A percentile compares a stretch with the other conserved stretches of the same genome.
These are phyloP conservation scores for Rhinogobio ventralis DNA, from an alignment of 2,797 vertebrate genomes.

Conservation along the genomic window DNA sequence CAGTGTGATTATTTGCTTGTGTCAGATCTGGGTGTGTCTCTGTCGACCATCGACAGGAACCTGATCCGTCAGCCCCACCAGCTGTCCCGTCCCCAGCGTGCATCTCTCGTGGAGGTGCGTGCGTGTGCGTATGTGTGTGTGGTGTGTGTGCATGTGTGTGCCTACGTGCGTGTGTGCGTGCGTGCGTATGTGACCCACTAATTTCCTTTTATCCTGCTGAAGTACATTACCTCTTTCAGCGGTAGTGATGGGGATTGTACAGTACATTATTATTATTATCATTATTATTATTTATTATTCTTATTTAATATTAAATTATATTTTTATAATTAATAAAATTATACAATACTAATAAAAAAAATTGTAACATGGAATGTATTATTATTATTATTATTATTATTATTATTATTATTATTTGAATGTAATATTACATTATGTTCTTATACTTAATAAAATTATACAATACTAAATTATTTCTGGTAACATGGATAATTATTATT, in stretches of 20 bases:
- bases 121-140: neutral
- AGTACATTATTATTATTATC: neutral
- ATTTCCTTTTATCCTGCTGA: neutral
- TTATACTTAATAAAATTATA: neutral
- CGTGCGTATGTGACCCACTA: neutral
- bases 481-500: neutral
- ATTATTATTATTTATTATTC: neutral
- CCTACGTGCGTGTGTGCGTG: neutral
- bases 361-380: neutral
- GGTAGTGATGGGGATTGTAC: neutral
- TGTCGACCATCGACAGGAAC: conserved; percentile 58
- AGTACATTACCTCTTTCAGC: neutral
- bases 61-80: conserved; percentile 67
- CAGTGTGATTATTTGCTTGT: conserved; percentile 75
- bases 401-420: neutral
- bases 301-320: neutral
- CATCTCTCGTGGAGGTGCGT: conserved; percentile 22
- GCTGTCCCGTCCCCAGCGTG: conserved; percentile 63
- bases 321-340: neutral
- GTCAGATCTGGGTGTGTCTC: conserved; percentile 59
- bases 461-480: neutral
- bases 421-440: neutral
- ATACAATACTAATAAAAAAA: neutral
- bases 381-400: neutral
- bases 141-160: neutral